Base-by-base conservation (phyloP, 2,113 vertebrate species). In the Neotoma lepida region DNA sequence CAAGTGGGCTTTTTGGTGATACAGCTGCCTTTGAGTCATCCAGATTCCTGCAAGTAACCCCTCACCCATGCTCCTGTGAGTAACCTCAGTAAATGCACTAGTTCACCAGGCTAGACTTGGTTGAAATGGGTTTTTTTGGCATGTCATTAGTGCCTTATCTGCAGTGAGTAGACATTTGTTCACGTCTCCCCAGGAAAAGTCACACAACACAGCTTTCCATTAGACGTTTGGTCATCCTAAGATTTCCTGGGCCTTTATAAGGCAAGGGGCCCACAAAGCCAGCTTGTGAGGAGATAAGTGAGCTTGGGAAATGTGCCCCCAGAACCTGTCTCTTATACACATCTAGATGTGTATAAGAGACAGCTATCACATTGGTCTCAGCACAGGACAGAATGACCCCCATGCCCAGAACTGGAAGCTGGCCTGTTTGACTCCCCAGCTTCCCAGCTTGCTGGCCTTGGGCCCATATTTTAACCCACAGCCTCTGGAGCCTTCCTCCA, bases 181-280 rank as follows among this genome's bases (percentile, higher is more conserved):
- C 86, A 88, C 18, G 51, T 73, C 86, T 73, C 68, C n/a, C 51
- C 86, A 56, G 85, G 86, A 88, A 86, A 86, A 56, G 68, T 58
- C 24, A 73, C 68, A 56, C n/a, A 73, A 8, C 81, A 84, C 49
- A 73, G 64, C 22, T 41, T 88, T 28, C 68, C 68, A 87, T 41
- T 39, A 73, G 68, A 74, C 22, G 2, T 35, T 6, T n/a, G 49
- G 85, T 85, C 44, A 46, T 73, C 9, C 41, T 64, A 87, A 26
- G 46, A 14, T 51, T 51, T 56, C n/a, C 41, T 13, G 26, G 51
- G 44, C 35, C 84, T 41, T 78, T 49, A 41, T 39, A 46, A 78
- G 66, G 61, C 46, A 41, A 41, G 20, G 28, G 54, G 28, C 28
- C 14, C 18, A 49, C 22, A 13, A 26, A 54, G n/a, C 61, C 10